These are phyloP conservation scores for Diprion similis DNA, from an alignment of 1,140 invertebrate species.

Conservation along the genomic window DNA sequence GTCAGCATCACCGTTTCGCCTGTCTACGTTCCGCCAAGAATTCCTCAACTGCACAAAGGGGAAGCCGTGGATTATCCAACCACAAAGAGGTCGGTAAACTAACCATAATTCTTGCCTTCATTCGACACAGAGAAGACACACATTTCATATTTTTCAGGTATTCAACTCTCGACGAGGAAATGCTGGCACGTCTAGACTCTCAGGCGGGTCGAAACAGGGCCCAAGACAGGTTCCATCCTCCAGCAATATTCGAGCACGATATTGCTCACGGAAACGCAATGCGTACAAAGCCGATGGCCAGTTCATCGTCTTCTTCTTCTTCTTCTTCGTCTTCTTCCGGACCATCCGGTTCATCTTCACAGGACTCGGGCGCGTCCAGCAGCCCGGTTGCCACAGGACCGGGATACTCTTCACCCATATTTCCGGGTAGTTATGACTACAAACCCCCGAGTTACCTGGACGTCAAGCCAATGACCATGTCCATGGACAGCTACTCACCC, in stretches of 20 bases:
- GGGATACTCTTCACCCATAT: constrained; percentile 18
- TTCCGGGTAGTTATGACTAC: constrained; percentile 12
- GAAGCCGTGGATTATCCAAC: constrained; percentile 46
- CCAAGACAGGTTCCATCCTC: constrained; percentile 52
- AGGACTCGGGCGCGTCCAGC: background rate
- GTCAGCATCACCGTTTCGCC: constrained; percentile 45
- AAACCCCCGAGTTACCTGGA: constrained; percentile 3
- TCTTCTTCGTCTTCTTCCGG: background rate
- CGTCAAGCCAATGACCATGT: background rate
- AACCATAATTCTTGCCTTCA: background rate
- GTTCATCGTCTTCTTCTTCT: too few relatives aligned
- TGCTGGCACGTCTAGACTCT: constrained; percentile 39
- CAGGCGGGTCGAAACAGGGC: constrained; percentile 28
- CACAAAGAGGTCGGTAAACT: constrained; percentile 29
- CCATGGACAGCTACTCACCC: background rate
- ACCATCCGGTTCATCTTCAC: constrained; percentile 5
- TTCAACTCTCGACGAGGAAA: constrained; percentile 44
- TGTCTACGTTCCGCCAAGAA: constrained; percentile 36
- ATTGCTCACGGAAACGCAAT: constrained; percentile 31
- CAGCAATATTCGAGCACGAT: constrained; percentile 41
- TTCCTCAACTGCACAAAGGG: constrained; percentile 40
- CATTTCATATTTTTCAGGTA: constrained; percentile 36
- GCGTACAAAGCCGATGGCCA: constrained; percentile 17
- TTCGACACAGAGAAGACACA: background rate
- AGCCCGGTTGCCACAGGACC: background rate